Conservation (phyloP, 2,797 vertebrate genomes). For the Macropodus opercularis region DNA sequence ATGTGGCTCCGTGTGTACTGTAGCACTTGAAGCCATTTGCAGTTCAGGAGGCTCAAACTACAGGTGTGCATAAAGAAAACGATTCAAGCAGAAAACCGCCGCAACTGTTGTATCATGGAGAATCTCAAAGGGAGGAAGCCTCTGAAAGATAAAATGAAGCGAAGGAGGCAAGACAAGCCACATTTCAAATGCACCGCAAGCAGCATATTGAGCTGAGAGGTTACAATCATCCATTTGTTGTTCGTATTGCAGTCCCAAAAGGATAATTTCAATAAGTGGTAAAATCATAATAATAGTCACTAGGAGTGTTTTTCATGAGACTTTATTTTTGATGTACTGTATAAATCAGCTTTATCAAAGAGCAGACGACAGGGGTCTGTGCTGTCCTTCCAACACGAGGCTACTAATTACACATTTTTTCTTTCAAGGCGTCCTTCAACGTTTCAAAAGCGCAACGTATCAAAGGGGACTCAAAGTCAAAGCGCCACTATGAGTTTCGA, state of each 20-base stretch:
- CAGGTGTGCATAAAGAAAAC: slow-evolving; percentile 63
- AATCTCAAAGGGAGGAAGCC: slow-evolving; percentile 41
- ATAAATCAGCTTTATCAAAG: slow-evolving; percentile 71
- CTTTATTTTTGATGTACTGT: slow-evolving; percentile 64
- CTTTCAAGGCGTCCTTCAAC: slow-evolving; percentile 78
- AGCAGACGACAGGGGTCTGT: slow-evolving; percentile 41
- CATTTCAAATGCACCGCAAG: slow-evolving; percentile 37
- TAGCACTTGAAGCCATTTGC: slow-evolving; percentile 59
- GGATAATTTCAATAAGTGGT: slow-evolving; percentile 68
- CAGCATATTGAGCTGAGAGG: slow-evolving; percentile 35
- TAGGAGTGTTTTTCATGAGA: slow-evolving; percentile 67
- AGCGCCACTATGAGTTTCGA: slow-evolving; percentile 65
- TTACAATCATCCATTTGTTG: slow-evolving; percentile 43
- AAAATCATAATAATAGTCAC: slow-evolving; percentile 74
- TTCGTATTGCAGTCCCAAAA: slow-evolving; percentile 51
- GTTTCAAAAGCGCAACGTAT: slow-evolving; percentile 78
- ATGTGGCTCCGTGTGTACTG: slow-evolving; percentile 40
- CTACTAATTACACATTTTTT: slow-evolving; percentile 76
- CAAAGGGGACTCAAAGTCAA: slow-evolving; percentile 78
- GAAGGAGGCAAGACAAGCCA: slow-evolving; percentile 35
- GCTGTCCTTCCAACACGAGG: slow-evolving; percentile 56
- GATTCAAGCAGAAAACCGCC: slow-evolving; percentile 64
- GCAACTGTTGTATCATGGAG: slow-evolving; percentile 36
- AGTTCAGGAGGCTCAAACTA: slow-evolving; percentile 63
- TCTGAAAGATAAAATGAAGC: slow-evolving; percentile 59